phyloP scores from a whole-genome alignment of 2,113 vertebrate species.

The Scopus umbretta region DNA sequence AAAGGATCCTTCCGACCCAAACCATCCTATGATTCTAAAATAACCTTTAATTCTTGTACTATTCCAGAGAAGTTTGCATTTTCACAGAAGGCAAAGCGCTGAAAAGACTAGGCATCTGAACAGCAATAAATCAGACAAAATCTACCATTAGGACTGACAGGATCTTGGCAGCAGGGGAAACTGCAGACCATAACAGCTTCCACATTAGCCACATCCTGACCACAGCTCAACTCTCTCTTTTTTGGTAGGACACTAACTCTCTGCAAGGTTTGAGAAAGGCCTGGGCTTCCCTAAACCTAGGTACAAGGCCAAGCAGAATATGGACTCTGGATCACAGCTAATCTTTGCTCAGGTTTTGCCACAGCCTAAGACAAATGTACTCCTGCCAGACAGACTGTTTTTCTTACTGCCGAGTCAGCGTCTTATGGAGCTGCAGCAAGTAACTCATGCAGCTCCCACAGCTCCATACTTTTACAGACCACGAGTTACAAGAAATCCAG shows the following conservation, averaged over 20 bases:
- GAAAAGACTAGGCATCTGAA: not conserved
- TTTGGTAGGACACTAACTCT: not conserved
- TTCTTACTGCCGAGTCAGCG: not conserved
- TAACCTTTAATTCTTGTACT: not conserved
- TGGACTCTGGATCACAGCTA: not conserved
- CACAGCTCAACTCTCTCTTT: not conserved
- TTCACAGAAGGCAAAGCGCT: not conserved
- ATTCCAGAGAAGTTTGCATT: not conserved
- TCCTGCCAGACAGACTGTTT: not conserved
- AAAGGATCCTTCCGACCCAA: not conserved
- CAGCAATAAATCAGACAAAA: not conserved
- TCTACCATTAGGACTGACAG: not conserved
- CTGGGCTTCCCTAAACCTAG: not conserved
- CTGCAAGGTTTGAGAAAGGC: not conserved
- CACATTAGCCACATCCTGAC: conserved; percentile 35
- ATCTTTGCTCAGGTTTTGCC: not conserved
- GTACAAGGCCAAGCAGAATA: not conserved
- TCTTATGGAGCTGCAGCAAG: not conserved
- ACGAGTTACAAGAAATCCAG: not conserved
- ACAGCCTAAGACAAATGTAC: not conserved
- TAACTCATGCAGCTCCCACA: not conserved
- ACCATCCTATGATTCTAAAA: not conserved
- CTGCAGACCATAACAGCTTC: not conserved
- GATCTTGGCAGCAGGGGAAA: not conserved
- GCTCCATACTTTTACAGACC: not conserved